phyloP scores from a whole-genome alignment of 1,140 invertebrate species.

The Drosophila rufa region DNA sequence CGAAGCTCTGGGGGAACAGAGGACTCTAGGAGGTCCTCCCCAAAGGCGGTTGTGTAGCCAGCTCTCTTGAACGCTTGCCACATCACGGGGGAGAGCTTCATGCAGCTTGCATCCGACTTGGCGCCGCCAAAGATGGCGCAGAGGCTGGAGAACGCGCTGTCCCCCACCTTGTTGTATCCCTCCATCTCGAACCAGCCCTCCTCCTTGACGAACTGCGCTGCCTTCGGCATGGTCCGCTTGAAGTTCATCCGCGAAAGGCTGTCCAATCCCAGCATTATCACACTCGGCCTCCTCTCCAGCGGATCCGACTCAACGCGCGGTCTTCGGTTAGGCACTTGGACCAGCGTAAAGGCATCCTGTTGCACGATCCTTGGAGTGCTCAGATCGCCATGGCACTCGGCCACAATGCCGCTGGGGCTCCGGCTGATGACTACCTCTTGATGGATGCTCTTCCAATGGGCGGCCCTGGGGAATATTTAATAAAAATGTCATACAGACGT shows the following conservation, averaged over 20 bases:
- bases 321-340: conserved; percentile 12
- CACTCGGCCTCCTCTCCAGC: conserved; percentile 26
- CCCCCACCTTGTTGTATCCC: conserved; percentile 62
- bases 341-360: conserved; percentile 46
- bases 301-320: background rate
- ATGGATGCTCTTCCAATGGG: background rate
- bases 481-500: background rate
- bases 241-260: conserved; percentile 83
- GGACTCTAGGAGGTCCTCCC: conserved; percentile 88
- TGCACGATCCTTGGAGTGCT: conserved; percentile 13
- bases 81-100: conserved; percentile 13
- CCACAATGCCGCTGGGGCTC: conserved; percentile 24
- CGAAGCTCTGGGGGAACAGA: conserved; percentile 86
- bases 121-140: conserved; percentile 32
- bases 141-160: conserved; percentile 27
- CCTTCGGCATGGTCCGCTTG: conserved; percentile 61
- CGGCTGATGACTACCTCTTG: background rate
- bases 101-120: background rate
- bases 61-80: conserved; percentile 82
- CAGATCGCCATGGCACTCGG: conserved; percentile 27
- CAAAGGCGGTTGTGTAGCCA: conserved; percentile 91
- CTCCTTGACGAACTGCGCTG: conserved; percentile 25
- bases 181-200: conserved; percentile 56
- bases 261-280: conserved; percentile 57
- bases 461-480: background rate